Evolutionary conservation across 1,140 invertebrate genomes (phyloP).

Genomic region (Drosophila nannoptera): DNA sequence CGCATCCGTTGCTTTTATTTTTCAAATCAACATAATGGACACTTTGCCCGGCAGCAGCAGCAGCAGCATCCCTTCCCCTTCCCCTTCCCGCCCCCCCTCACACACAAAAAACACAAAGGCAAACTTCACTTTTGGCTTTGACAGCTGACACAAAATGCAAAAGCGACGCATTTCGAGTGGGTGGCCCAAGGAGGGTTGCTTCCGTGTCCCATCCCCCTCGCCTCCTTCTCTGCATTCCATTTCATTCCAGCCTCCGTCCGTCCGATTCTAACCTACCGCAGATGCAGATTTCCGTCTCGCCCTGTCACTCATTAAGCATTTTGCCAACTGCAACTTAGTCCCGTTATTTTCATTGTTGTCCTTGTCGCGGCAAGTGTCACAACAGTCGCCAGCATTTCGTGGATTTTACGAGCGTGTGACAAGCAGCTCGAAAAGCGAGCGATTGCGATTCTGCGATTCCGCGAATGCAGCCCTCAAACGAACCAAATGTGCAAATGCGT

Average conservation of each 20-base stretch:
- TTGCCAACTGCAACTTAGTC: slow-evolving; percentile 66
- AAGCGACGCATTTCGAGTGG: slow-evolving; percentile 68
- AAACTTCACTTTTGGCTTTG: slow-evolving; percentile 71
- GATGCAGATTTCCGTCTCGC: slow-evolving; percentile 56
- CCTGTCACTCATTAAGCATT: slow-evolving; percentile 72
- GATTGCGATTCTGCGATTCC: slow-evolving; percentile 57
- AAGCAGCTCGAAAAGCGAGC: slow-evolving; percentile 39
- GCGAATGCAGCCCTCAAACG: slow-evolving; percentile 58
- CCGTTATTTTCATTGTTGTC: slow-evolving; percentile 58
- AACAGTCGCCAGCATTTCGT: slow-evolving; percentile 65
- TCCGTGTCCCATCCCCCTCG: slow-evolving; percentile 7
- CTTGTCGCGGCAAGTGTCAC: slow-evolving; percentile 72
- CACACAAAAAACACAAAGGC: slow-evolving; percentile 66
- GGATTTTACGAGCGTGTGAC: slow-evolving; percentile 70
- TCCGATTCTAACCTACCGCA: slow-evolving; percentile 62
- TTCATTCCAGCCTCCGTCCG: slow-evolving; percentile 23
- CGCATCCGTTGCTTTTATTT: slow-evolving; percentile 67
- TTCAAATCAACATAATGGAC: slow-evolving; percentile 77
- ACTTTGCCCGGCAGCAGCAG: slow-evolving; percentile 64
- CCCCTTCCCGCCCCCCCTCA: neutral
- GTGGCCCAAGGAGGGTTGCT: slow-evolving; percentile 37
- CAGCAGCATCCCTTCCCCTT: neutral
- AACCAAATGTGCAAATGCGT: slow-evolving; percentile 27
- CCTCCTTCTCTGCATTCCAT: slow-evolving; percentile 13
- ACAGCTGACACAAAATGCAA: slow-evolving; percentile 70